phyloP scores from a whole-genome alignment of 2,113 vertebrate genomes.

The Eulacestoma nigropectus region DNA sequence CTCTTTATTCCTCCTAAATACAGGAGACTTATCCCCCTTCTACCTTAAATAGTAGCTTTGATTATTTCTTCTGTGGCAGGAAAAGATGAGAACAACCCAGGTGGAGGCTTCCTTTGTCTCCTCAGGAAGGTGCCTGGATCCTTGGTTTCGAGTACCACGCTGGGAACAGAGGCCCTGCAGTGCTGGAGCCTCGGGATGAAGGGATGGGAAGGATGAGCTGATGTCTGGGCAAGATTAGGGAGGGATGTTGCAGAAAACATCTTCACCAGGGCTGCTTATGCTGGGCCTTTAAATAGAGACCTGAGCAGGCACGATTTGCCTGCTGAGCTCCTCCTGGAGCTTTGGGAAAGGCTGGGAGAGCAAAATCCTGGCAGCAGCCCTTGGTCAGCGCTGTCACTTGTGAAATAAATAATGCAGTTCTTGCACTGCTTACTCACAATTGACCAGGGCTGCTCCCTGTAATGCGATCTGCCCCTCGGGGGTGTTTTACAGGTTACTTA shows the following conservation, averaged over 20 bases:
- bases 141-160: not conserved
- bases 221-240: not conserved
- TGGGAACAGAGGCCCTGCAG: not conserved
- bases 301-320: not conserved
- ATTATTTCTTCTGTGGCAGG: not conserved
- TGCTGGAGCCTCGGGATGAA: not conserved
- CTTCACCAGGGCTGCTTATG: not conserved
- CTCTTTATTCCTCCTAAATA: not conserved
- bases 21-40: not conserved
- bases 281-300: not conserved
- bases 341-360: not conserved
- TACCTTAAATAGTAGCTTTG: not conserved
- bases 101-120: not conserved
- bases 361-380: not conserved
- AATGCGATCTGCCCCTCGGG: slow-evolving; percentile 11
- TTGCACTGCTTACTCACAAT: not conserved
- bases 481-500: slow-evolving; percentile 34
- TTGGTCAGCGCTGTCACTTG: not conserved
- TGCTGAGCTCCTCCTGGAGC: not conserved
- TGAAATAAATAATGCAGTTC: not conserved
- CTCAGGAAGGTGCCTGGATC: not conserved
- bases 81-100: not conserved
- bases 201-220: not conserved
- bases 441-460: not conserved
- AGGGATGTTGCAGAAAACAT: not conserved